Evolutionary conservation across 2,797 vertebrate genomes (phyloP).

Genomic region (Mionectes olivaceus): DNA sequence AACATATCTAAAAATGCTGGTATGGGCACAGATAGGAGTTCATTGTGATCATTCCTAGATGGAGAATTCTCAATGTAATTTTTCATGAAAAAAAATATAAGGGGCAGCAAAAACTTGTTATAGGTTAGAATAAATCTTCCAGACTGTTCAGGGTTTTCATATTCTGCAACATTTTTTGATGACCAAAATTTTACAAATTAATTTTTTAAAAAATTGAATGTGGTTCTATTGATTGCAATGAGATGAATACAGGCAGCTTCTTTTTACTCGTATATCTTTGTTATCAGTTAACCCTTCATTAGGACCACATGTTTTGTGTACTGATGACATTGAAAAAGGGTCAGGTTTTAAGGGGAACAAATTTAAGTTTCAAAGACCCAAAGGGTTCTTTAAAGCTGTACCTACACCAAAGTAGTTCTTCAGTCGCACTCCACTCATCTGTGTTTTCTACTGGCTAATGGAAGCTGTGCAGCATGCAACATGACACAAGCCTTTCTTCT

Average conservation of each 20-base stretch:
- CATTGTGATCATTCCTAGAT: background rate
- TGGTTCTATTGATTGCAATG: background rate
- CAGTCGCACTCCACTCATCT: background rate
- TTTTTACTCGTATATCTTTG: background rate
- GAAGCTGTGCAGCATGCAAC: background rate
- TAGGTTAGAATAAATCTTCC: background rate
- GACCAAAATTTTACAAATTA: background rate
- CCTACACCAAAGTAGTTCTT: background rate
- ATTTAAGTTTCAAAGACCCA: background rate
- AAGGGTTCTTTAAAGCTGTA: background rate
- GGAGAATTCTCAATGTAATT: background rate
- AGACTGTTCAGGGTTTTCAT: background rate
- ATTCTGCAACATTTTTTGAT: background rate
- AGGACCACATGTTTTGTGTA: background rate
- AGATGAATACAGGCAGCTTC: background rate
- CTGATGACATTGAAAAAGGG: background rate
- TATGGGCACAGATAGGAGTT: background rate
- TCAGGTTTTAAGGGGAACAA: background rate
- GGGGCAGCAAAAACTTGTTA: background rate
- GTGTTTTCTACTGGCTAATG: background rate
- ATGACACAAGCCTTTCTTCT: background rate
- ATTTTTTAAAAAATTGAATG: accelerated
- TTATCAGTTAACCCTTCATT: background rate
- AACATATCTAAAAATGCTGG: background rate
- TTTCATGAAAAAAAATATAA: background rate